Percentiles rank a stretch among this genome's conserved stretches.
Evolutionary conservation across 2,888 invertebrate genomes (phyloP).

Genomic region (Plebejus anna): DNA sequence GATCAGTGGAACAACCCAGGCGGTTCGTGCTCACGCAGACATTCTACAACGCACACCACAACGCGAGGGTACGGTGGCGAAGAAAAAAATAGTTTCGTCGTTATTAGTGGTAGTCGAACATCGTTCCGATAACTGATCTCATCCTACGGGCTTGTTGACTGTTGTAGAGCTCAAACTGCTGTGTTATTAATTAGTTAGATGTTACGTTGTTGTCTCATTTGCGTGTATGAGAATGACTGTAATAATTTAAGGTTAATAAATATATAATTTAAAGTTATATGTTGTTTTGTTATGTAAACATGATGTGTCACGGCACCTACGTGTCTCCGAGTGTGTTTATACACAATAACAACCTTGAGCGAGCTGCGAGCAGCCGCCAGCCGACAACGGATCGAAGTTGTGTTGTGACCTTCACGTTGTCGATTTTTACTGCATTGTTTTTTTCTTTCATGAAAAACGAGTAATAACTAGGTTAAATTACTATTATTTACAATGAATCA

Average conservation of each 20-base stretch:
- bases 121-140: constrained; percentile 73
- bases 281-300: constrained; percentile 48
- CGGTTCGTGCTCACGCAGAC: constrained; percentile 63
- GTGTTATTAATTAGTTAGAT: constrained; percentile 75
- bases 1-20: constrained; percentile 72
- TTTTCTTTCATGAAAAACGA: background rate
- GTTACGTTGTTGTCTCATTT: constrained; percentile 61
- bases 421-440: constrained; percentile 29
- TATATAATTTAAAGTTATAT: constrained; percentile 41
- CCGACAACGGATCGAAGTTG: constrained; percentile 42
- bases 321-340: constrained; percentile 55
- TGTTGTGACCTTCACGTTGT: constrained; percentile 36
- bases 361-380: constrained; percentile 28
- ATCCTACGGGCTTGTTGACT: constrained; percentile 69
- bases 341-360: constrained; percentile 75
- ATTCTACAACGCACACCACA: constrained; percentile 60
- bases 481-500: background rate
- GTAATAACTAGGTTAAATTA: background rate
- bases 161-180: constrained; percentile 72
- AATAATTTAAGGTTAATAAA: constrained; percentile 71
- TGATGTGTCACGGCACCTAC: constrained; percentile 33
- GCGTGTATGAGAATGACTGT: constrained; percentile 62
- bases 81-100: constrained; percentile 45
- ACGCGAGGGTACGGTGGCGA: constrained; percentile 47
- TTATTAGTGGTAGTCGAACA: constrained; percentile 51